A percentile compares a stretch with the other conserved stretches of the same genome.
These are phyloP conservation scores for Brachionus sp. DNA, from an alignment of 1,140 invertebrate genomes.

Conservation along the genomic window DNA sequence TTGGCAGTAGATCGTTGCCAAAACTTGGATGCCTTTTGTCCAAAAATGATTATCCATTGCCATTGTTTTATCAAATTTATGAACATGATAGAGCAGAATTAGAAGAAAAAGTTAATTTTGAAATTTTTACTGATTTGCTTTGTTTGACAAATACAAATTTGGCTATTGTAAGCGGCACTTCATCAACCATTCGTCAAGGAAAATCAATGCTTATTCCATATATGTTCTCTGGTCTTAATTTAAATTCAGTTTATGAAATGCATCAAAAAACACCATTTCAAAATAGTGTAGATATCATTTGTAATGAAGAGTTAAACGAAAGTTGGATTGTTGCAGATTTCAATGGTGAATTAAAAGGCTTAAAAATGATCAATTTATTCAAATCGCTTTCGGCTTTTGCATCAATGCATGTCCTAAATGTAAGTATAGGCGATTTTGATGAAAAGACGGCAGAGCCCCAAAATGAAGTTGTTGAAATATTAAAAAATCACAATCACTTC, in stretches of 20 bases:
- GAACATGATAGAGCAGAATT: not conserved
- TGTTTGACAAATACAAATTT: not conserved
- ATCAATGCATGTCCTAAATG: not conserved
- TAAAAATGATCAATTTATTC: not conserved
- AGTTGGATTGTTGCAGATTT: not conserved
- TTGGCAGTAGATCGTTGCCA: not conserved
- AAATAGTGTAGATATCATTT: not conserved
- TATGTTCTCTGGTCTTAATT: not conserved
- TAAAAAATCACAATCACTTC: not conserved
- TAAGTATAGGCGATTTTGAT: not conserved
- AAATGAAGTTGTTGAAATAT: not conserved
- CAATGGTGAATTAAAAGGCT: not conserved
- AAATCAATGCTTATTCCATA: not conserved
- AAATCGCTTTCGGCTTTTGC: not conserved
- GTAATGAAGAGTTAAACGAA: not conserved
- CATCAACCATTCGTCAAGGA: not conserved
- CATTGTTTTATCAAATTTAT: not conserved
- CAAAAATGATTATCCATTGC: slow-evolving; percentile 8
- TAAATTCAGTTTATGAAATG: not conserved
- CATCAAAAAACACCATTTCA: not conserved
- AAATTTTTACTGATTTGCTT: not conserved
- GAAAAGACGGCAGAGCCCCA: not conserved
- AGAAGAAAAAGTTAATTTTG: not conserved
- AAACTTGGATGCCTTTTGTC: not conserved
- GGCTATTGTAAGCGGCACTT: not conserved